These are phyloP conservation scores for Aphidius gifuensis DNA, from an alignment of 1,140 invertebrate species.

Conservation along the genomic window DNA sequence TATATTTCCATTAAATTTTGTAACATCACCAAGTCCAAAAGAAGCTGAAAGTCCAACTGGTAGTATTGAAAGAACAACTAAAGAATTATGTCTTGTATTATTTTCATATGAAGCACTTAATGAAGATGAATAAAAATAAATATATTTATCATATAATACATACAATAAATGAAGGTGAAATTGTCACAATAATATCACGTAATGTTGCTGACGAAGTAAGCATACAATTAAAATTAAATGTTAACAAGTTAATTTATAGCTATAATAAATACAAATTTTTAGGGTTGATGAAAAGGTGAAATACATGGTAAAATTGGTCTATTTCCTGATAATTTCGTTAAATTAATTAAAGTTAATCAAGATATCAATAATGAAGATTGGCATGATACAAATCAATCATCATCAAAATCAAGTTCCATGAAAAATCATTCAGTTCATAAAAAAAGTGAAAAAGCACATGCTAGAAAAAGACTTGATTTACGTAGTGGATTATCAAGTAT, in stretches of 20 bases:
- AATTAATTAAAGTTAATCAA: constrained; percentile 55
- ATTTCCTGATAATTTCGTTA: constrained; percentile 97
- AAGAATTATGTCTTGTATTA: constrained; percentile 79
- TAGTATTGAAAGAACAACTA: constrained; percentile 31
- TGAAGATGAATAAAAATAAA: constrained; percentile 77
- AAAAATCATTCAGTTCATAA: constrained; percentile 30
- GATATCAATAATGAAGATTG: constrained; percentile 39
- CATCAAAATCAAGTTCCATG: constrained; percentile 27
- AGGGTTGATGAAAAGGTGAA: constrained; percentile 96
- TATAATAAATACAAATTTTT: neutral
- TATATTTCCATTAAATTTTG: constrained; percentile 93
- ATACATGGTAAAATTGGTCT: constrained; percentile 83
- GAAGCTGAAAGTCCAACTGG: constrained; percentile 34
- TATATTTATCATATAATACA: too few relatives aligned
- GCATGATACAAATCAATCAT: constrained; percentile 32
- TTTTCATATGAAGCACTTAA: constrained; percentile 89
- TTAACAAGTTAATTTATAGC: neutral
- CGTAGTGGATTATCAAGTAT: neutral
- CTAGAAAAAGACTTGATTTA: constrained; percentile 42
- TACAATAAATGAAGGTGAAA: constrained; percentile 83
- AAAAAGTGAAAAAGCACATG: constrained; percentile 43
- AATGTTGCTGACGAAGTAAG: constrained; percentile 78
- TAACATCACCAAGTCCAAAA: constrained; percentile 51
- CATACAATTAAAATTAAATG: constrained; percentile 13
- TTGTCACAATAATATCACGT: constrained; percentile 82